phyloP scores from a whole-genome alignment of 1,140 invertebrate species.

The Palaemon carinicauda region DNA sequence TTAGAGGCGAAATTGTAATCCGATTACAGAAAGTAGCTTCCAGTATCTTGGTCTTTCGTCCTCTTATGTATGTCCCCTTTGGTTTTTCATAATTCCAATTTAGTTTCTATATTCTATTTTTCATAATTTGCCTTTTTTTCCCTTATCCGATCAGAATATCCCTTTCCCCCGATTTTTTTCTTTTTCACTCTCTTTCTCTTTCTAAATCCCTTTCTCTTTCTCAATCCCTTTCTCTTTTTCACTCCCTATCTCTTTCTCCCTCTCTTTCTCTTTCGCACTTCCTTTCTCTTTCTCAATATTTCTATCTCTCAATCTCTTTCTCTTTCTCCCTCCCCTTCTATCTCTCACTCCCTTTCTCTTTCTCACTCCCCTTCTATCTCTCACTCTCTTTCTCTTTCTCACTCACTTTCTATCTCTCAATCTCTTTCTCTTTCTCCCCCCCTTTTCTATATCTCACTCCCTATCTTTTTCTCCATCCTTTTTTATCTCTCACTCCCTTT shows the following conservation, averaged over 20 bases:
- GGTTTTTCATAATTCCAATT: not conserved
- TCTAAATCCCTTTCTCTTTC: too few species aligned
- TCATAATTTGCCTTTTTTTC: not conserved
- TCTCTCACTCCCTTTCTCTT: not conserved
- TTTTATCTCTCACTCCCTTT: not conserved
- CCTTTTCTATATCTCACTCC: not conserved
- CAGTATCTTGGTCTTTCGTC: not conserved
- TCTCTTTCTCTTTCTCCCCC: not conserved
- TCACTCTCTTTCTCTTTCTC: not conserved
- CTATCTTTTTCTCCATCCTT: not conserved
- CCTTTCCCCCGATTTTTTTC: not conserved
- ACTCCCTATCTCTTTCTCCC: too few species aligned
- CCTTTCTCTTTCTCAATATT: too few species aligned
- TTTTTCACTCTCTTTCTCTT: not conserved
- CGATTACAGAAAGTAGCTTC: too few species aligned
- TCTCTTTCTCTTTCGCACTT: not conserved
- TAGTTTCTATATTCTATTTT: not conserved
- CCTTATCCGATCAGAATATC: not conserved
- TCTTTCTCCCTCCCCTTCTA: too few species aligned
- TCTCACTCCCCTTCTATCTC: not conserved
- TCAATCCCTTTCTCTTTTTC: too few species aligned
- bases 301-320: too few species aligned
- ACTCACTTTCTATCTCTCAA: not conserved
- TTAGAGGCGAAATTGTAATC: too few species aligned
- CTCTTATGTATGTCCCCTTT: not conserved